Percentiles rank a stretch among this genome's conserved stretches.
Conservation (phyloP, 2,113 vertebrate genomes). For the Pterophyllum scalare region DNA sequence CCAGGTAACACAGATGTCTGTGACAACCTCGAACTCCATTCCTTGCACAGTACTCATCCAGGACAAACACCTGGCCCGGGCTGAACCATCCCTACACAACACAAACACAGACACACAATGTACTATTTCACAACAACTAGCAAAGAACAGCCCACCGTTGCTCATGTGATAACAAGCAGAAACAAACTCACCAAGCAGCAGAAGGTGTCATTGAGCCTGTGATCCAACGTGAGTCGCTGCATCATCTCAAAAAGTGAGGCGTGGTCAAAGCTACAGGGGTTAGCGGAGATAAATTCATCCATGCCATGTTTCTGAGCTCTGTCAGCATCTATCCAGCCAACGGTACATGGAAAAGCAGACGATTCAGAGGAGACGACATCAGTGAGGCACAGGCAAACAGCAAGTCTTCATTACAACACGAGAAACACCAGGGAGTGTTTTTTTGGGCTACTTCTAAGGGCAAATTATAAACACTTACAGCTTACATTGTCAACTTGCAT, state of each 20-base stretch:
- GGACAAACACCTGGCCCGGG: conserved; percentile 98
- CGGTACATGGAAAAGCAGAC: conserved; percentile 92
- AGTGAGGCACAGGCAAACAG: conserved; percentile 63
- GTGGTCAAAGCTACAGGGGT: conserved; percentile 99
- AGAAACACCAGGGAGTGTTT: conserved; percentile 56
- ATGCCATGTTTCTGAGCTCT: conserved; percentile 99
- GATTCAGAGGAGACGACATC: conserved; percentile 76
- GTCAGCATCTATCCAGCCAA: conserved; percentile 98
- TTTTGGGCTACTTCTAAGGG: conserved; percentile 74
- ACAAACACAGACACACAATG: conserved; percentile 8
- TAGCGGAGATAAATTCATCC: conserved; percentile 99
- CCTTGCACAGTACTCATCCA: conserved; percentile 98
- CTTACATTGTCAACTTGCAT: conserved; percentile 99
- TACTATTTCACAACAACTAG: neutral
- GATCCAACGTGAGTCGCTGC: conserved; percentile 98
- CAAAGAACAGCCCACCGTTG: neutral
- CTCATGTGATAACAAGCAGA: neutral
- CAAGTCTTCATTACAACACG: conserved; percentile 61
- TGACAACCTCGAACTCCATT: conserved; percentile 98
- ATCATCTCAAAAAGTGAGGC: conserved; percentile 99
- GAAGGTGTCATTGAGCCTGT: conserved; percentile 99
- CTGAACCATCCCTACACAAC: conserved; percentile 96
- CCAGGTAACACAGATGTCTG: conserved; percentile 97
- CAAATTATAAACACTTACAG: conserved; percentile 83
- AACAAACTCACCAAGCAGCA: conserved; percentile 96